These are phyloP conservation scores for Leptopilina clavipes DNA, from an alignment of 1,140 invertebrate genomes.

Conservation along the genomic window DNA sequence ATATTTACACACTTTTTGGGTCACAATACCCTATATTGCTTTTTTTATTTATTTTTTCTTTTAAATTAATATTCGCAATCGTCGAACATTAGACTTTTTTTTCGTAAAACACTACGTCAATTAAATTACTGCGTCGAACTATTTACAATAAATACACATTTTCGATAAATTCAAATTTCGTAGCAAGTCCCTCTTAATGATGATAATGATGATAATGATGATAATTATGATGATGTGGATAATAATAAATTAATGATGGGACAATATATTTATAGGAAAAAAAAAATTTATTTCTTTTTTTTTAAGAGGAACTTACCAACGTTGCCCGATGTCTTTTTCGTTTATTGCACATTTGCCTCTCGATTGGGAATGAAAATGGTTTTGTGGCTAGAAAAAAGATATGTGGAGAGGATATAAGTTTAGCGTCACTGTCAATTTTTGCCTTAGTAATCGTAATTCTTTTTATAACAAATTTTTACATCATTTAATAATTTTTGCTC, in stretches of 20 bases:
- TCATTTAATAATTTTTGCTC: too few relatives aligned
- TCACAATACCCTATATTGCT: conserved; percentile 67
- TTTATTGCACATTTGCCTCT: conserved; percentile 29
- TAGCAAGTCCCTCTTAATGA: conserved; percentile 1
- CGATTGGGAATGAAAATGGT: conserved; percentile 11
- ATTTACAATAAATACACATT: conserved; percentile 73
- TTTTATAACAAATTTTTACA: too few relatives aligned
- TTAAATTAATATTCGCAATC: conserved; percentile 62
- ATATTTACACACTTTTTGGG: conserved; percentile 63
- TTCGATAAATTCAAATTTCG: conserved; percentile 27
- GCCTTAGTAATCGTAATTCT: neutral
- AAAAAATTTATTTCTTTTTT: conserved; percentile 8
- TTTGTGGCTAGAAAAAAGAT: neutral
- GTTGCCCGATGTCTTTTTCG: neutral
- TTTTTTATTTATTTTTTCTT: conserved; percentile 43
- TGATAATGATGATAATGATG: too few relatives aligned
- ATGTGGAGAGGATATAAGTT: conserved; percentile 24
- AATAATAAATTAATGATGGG: conserved; percentile 24
- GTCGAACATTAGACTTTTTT: conserved; percentile 67
- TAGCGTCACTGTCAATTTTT: neutral
- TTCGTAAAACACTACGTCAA: conserved; percentile 62
- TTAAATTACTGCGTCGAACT: conserved; percentile 71
- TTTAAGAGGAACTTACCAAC: neutral
- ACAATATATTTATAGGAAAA: neutral
- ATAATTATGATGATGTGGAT: too few relatives aligned